Evolutionary conservation across 1,140 invertebrate genomes (phyloP).

Genomic region (Leptopilina boulardi): DNA sequence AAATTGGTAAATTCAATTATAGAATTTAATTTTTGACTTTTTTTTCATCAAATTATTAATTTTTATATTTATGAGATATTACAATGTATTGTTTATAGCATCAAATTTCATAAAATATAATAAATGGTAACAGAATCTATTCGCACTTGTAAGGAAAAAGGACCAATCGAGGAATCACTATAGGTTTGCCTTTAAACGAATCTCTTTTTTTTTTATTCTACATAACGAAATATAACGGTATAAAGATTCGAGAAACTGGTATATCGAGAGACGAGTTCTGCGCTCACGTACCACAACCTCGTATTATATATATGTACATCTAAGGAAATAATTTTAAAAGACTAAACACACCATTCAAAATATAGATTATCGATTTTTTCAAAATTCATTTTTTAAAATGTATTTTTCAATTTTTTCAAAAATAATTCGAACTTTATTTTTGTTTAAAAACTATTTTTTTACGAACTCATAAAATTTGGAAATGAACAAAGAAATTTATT

Average conservation of each 20-base stretch:
- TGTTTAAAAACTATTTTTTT: too few species aligned
- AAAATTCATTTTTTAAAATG: background rate
- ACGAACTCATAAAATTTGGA: too few species aligned
- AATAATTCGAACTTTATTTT: too few species aligned
- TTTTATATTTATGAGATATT: too few species aligned
- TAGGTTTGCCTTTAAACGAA: constrained; percentile 6
- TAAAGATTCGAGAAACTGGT: constrained; percentile 7
- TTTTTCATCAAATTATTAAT: too few species aligned
- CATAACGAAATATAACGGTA: background rate
- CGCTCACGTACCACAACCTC: background rate
- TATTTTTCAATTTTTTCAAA: too few species aligned
- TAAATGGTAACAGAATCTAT: background rate
- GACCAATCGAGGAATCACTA: constrained; percentile 1
- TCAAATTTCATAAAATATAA: too few species aligned
- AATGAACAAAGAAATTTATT: too few species aligned
- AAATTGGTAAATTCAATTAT: too few species aligned
- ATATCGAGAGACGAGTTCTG: background rate
- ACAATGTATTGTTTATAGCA: too few species aligned
- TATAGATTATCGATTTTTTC: background rate
- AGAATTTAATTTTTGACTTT: too few species aligned
- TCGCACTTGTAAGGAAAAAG: background rate
- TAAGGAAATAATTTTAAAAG: background rate
- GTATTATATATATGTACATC: too few species aligned
- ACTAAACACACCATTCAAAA: background rate
- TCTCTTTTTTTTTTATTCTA: constrained; percentile 7